Evolutionary conservation across 2,113 vertebrate species (phyloP), one percentile per base, ranked within the genome.

Genomic region (Scopus umbretta): DNA sequence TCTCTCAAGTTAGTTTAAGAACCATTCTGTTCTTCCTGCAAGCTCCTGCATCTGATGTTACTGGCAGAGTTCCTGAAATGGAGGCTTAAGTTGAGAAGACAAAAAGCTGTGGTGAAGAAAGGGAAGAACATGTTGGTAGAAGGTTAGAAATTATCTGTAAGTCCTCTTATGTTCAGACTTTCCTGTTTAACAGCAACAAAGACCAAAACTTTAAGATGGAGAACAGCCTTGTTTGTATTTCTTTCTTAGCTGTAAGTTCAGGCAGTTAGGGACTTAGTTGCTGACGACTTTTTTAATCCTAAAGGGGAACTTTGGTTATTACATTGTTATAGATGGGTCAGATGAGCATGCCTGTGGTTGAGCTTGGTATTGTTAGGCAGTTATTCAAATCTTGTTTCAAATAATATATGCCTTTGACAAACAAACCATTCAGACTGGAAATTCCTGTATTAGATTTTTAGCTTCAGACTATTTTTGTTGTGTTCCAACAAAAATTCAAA

Each of bases 291-390:
- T 75, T 89, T 78, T 49, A 89, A 71, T 89, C 68, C 91, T 84
- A 11, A 67, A 66, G 73, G 75, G 80, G 47, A 91, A 34, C 47
- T 61, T 78, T 55, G 59, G 32, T 66, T 94, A 71, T 84, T 49
- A 8, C 50, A 13, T 84, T 88, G 84, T 89, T 92, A 9, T 14
- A n/a, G 59, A 49, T 78, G 55, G 80, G 80, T 97, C 15, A 68
- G 71, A 72, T 76, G 80, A 58, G 68, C 36, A 47, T 18, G 86
- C 50, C 91, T 92, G 91, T 94, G 96, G 93, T 84, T 86, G 76
- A 58, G 76, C 76, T 94, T 53, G 52, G 53, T 90, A 49, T 82
- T 80, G 86, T 92, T 83, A 86, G 58, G 80, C 82, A 58, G 91
- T 86, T 92, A 63, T 16, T 88, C 32, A 80, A 58, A 43, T 75